These are phyloP conservation scores for Petrolisthes cinctipes DNA, from an alignment of 2,888 invertebrate genomes.

Conservation along the genomic window DNA sequence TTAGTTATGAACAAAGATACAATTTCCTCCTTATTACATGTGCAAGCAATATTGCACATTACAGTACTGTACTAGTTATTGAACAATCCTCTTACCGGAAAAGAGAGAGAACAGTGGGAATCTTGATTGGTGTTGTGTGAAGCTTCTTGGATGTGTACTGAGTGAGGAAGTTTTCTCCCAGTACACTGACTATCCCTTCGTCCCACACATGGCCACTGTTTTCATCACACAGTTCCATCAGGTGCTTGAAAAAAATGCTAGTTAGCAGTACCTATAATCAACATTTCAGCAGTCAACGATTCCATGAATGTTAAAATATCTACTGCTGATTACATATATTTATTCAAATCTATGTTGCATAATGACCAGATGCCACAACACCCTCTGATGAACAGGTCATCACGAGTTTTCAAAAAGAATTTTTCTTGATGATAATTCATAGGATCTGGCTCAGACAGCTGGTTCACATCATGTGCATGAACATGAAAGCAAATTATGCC, in stretches of 20 bases:
- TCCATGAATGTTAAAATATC: not conserved
- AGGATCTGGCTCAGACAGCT: no score
- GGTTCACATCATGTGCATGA: no score
- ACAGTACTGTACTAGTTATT: not conserved
- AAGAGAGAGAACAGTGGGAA: conserved; percentile 50
- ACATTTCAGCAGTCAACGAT: not conserved
- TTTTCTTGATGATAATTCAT: no score
- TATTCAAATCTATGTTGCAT: no score
- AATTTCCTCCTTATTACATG: no score
- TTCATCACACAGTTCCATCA: conserved; percentile 45
- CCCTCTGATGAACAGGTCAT: no score
- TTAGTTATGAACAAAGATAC: no score
- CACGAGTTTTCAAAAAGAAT: no score
- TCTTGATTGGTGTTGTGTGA: conserved; percentile 33
- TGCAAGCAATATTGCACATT: no score
- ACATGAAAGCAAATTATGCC: no score
- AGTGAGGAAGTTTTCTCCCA: conserved; percentile 41
- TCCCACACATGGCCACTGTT: conserved; percentile 21
- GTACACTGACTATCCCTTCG: conserved; percentile 37
- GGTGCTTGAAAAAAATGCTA: conserved; percentile 10
- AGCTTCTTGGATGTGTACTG: conserved; percentile 40
- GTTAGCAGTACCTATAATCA: not conserved
- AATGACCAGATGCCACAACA: no score
- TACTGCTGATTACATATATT: not conserved
- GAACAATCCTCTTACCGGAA: conserved; percentile 38